A percentile compares a stretch with the other conserved stretches of the same genome.
These are phyloP conservation scores for Yponomeuta evonymella DNA, from an alignment of 2,888 invertebrate species.

Conservation along the genomic window DNA sequence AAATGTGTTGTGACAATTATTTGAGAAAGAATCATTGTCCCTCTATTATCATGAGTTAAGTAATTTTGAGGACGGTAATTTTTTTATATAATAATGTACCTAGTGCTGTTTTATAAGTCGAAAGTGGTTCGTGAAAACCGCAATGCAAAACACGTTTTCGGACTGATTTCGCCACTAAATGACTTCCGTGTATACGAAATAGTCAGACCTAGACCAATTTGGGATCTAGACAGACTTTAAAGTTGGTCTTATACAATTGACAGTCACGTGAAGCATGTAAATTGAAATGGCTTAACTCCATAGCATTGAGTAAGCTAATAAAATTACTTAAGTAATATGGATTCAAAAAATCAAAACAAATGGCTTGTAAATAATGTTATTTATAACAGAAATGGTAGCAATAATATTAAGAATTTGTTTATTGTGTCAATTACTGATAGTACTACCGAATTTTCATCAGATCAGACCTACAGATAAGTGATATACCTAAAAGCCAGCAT, in stretches of 20 bases:
- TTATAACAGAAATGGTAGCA: not conserved
- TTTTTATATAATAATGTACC: not conserved
- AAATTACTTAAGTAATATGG: not conserved
- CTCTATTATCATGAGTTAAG: not conserved
- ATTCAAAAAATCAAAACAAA: conserved; percentile 1
- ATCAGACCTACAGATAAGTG: not conserved
- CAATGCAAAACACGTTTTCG: not conserved
- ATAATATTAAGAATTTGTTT: conserved; percentile 11
- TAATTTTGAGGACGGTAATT: not conserved
- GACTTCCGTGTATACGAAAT: not conserved
- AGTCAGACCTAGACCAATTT: not conserved
- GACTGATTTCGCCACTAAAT: conserved; percentile 5
- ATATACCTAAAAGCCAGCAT: not conserved
- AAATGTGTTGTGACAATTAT: not conserved
- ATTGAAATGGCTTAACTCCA: not conserved
- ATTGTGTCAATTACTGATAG: conserved; percentile 12
- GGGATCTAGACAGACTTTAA: not conserved
- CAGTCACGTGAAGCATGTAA: not conserved
- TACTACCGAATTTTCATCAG: conserved; percentile 4
- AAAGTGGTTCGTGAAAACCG: not conserved
- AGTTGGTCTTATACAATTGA: too few relatives aligned
- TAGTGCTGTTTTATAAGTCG: not conserved
- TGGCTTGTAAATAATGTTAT: conserved; percentile 11
- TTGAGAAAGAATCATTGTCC: not conserved
- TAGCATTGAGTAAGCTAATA: not conserved